Conservation (phyloP, 2,888 invertebrate genomes). For the Drosophila kuntzei region DNA sequence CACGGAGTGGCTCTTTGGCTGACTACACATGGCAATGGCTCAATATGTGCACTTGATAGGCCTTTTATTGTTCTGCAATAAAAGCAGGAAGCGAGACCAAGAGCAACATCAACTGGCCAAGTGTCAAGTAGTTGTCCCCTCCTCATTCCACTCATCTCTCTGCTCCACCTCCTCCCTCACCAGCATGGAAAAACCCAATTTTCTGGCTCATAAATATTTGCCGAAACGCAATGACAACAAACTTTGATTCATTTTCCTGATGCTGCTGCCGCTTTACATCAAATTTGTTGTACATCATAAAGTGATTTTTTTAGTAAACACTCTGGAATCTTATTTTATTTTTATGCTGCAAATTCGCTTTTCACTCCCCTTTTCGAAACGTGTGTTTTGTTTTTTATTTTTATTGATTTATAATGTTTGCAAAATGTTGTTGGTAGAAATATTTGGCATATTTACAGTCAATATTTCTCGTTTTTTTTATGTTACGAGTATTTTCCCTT, state of each 20-base stretch:
- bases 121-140: conserved; percentile 62
- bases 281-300: conserved; percentile 52
- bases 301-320: conserved; percentile 46
- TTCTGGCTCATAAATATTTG: conserved; percentile 78
- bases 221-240: conserved; percentile 65
- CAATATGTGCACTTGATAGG: conserved; percentile 71
- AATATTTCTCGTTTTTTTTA: conserved; percentile 19
- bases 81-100: conserved; percentile 31
- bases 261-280: conserved; percentile 39
- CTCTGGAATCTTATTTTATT: conserved; percentile 27
- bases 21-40: conserved; percentile 59
- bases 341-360: conserved; percentile 27
- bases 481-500: conserved; percentile 23
- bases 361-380: conserved; percentile 13
- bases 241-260: conserved; percentile 67
- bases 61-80: conserved; percentile 70
- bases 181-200: conserved; percentile 65
- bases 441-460: conserved; percentile 62
- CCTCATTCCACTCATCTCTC: background rate
- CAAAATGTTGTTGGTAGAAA: conserved; percentile 55
- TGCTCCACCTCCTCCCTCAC: no score
- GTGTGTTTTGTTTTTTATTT: conserved; percentile 19
- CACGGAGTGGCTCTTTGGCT: conserved; percentile 10
- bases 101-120: conserved; percentile 33
- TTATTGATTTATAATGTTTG: conserved; percentile 69